Base-by-base conservation (phyloP, 2,113 vertebrate genomes). In the Esox niger region DNA sequence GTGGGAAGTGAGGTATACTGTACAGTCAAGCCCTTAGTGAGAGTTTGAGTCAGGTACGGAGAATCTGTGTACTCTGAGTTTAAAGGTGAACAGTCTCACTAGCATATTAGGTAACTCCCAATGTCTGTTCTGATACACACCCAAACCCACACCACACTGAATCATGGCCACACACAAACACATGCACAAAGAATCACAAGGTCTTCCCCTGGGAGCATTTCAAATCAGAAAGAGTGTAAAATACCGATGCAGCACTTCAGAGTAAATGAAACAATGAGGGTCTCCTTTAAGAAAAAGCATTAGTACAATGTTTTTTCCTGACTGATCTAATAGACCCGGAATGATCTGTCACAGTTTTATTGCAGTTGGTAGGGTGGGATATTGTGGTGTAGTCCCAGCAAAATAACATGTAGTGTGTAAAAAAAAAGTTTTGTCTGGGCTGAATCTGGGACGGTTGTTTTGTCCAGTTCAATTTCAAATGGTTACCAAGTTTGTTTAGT, bases 191-290 rank as follows among this genome's bases (percentile, higher is more conserved):
- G 23, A 17, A 31, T 15, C 57, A 46, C 10, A 23, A 57, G 9
- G 25, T 25, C 55, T 29, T 23, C 25, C 11, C 7, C 15, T 11
- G 4, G 55, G 25, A 29, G 5, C 55, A 26, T 15, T n/a, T 13
- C n/a, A 52, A 21, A n/a, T 17, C 23, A 26, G 55, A 27, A 26
- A 57, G 26, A 10, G 66, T 20, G 65, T 60, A 68, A 52, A 78
- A 78, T 49, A 60, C 20, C 68, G 59, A 67, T 67, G 10, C 65
- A 29, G 31, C 63, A 67, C 56, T 70, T 30, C 7, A 68, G 20
- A 7, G 35, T 15, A 13, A 21, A 49, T 15, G 35, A 38, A n/a
- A 13, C 13, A 15, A 38, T 15, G 10, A 3, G 15, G 13, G 17
- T 21, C 17, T 49, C 47, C 47, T n/a, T n/a, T n/a, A n/a, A n/a